Base-by-base conservation (phyloP, 92 coral and sea anemone species). In the Pocillopora meandrina region DNA sequence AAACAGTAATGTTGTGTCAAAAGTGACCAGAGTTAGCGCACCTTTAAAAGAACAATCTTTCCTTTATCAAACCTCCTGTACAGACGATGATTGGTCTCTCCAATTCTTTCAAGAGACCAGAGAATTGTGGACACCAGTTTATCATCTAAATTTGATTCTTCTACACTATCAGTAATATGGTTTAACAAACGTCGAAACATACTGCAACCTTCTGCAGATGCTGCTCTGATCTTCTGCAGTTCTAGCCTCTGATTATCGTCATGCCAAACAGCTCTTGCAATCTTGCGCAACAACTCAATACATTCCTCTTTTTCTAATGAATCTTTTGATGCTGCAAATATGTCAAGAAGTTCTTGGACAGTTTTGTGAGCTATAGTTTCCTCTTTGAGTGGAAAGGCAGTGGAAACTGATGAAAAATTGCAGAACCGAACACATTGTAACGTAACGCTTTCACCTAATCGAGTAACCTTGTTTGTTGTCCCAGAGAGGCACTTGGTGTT, bases 101-200 rank as follows among this genome's bases (percentile, higher is more conserved):
- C 75, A 23, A 80, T 68, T 57, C 67, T 80, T 10, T 80, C 58
- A 70, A 80, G 84, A 69, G 84, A 80, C 84, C 84, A 80, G 21
- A 56, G 31, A 33, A 80, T 69, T 13, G 58, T 57, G 10, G 47
- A 65, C 19, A 20, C 20, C 19, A 21, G 57, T 26, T 68, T 33
- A 26, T 58, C 60, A 11, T 80, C 76, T 69, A 68, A 31, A 31
- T 56, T 67, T 47, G 77, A 19, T 16, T 23, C 23, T 68, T 31
- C n/a, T 3, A 67, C 26, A 31, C 70, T 56, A 68, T 68, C 84
- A 80, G 76, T 68, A 23, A 52, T 56, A 63, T 34, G 65, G 60
- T 80, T 80, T 36, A 80, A 58, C 36, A 80, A 57, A 34, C 67
- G 67, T 31, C 65, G 57, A 20, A 80, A 80, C 35, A 56, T n/a